These are phyloP conservation scores for Tridacna gigas DNA, from an alignment of 2,888 invertebrate species.

Conservation along the genomic window DNA sequence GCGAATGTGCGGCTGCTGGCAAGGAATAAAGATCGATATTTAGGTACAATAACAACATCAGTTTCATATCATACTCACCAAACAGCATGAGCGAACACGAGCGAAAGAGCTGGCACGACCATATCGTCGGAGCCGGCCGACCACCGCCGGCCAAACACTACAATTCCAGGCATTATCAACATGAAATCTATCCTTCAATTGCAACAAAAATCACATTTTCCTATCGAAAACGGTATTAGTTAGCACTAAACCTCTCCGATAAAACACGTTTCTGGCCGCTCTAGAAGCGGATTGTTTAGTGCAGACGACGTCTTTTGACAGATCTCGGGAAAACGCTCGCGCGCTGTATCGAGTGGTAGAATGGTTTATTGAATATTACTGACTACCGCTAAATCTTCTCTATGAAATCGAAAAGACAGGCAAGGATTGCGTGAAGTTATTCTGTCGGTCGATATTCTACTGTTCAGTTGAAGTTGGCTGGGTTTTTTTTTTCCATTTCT, in stretches of 20 bases:
- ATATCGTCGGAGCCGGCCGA: constrained; percentile 95
- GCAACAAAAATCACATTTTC: no score
- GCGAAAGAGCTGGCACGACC: constrained; percentile 92
- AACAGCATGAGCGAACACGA: constrained; percentile 90
- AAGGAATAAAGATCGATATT: no score
- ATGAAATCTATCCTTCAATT: constrained; percentile 30
- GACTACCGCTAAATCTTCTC: constrained; percentile 9
- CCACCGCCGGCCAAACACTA: constrained; percentile 94
- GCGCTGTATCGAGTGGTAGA: constrained; percentile 46
- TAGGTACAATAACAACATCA: no score
- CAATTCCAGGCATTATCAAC: constrained; percentile 91
- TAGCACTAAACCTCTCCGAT: background rate
- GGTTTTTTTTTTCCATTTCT: no score
- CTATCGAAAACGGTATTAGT: background rate
- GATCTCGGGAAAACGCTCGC: constrained; percentile 57
- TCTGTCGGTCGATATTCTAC: no score
- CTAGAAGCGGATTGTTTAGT: background rate
- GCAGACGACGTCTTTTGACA: constrained; percentile 52
- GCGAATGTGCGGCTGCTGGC: no score
- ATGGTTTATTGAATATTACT: constrained; percentile 34
- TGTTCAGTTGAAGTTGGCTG: no score
- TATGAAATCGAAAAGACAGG: constrained; percentile 7
- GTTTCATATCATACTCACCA: constrained; percentile 88
- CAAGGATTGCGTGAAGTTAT: background rate
- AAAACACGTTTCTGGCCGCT: background rate